Conservation (phyloP, 2,113 vertebrate genomes). For the Aplodontia rufa region DNA sequence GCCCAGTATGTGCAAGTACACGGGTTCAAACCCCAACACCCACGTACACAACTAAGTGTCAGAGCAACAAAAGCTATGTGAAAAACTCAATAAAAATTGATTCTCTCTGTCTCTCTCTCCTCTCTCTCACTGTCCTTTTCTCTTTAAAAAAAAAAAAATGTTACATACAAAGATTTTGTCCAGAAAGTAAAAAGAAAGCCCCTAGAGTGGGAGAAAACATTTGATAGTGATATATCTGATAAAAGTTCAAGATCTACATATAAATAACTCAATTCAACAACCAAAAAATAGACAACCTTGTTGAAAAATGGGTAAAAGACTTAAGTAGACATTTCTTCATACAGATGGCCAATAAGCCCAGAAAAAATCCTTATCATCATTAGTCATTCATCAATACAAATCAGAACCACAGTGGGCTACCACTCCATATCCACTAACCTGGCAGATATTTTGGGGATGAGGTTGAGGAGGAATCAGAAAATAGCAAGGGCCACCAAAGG, state of each 20-base stretch:
- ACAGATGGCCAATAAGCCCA: background rate
- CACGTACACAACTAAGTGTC: too few species aligned
- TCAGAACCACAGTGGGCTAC: background rate
- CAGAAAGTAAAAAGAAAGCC: background rate
- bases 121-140: too few species aligned
- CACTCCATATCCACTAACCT: background rate
- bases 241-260: background rate
- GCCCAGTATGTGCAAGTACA: too few species aligned
- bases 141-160: too few species aligned
- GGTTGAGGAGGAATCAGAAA: background rate
- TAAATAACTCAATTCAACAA: background rate
- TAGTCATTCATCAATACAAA: background rate
- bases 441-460: background rate
- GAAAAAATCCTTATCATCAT: background rate
- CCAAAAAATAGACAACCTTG: background rate
- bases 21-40: too few species aligned
- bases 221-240: background rate
- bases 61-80: too few species aligned
- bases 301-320: background rate
- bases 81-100: too few species aligned
- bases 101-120: too few species aligned
- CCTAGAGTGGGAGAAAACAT: background rate
- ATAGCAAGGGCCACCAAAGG: background rate
- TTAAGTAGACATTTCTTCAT: background rate
- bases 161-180: background rate